Conservation (phyloP, 2,888 invertebrate genomes). For the Drosophila paracracens region DNA sequence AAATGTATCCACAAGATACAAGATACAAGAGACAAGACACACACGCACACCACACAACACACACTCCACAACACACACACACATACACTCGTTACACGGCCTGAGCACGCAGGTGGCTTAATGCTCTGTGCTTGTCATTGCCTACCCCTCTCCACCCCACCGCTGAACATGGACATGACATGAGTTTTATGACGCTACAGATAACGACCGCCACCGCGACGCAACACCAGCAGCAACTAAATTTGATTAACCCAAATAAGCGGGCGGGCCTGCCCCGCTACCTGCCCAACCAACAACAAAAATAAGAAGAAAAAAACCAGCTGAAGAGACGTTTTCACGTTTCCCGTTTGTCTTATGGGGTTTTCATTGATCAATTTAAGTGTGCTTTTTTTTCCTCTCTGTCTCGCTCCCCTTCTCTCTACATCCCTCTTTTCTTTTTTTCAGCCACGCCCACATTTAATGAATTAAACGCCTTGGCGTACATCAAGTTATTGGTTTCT, state of each 20-base stretch:
- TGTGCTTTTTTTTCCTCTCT: constrained; percentile 9
- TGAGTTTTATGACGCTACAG: constrained; percentile 50
- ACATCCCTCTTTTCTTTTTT: background rate
- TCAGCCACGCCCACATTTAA: constrained; percentile 16
- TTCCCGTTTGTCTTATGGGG: constrained; percentile 9
- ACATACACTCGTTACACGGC: constrained; percentile 21
- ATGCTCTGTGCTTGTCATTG: constrained; percentile 38
- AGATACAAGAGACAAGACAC: constrained; percentile 20
- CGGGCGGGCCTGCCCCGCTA: constrained; percentile 33
- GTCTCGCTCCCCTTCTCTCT: background rate
- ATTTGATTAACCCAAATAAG: constrained; percentile 77
- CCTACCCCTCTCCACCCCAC: background rate
- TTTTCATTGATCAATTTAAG: constrained; percentile 69
- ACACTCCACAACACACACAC: background rate
- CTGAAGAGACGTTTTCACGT: constrained; percentile 29
- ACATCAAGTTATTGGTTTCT: constrained; percentile 36
- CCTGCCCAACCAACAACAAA: background rate
- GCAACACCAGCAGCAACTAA: constrained; percentile 45
- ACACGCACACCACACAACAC: background rate
- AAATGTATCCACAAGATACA: constrained; percentile 61
- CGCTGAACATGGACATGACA: constrained; percentile 41
- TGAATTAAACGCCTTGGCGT: constrained; percentile 20
- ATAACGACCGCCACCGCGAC: constrained; percentile 36
- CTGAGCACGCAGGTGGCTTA: constrained; percentile 63
- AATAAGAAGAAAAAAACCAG: constrained; percentile 12